phyloP scores from a whole-genome alignment of 1,140 invertebrate genomes.

The Penaeus vannamei region DNA sequence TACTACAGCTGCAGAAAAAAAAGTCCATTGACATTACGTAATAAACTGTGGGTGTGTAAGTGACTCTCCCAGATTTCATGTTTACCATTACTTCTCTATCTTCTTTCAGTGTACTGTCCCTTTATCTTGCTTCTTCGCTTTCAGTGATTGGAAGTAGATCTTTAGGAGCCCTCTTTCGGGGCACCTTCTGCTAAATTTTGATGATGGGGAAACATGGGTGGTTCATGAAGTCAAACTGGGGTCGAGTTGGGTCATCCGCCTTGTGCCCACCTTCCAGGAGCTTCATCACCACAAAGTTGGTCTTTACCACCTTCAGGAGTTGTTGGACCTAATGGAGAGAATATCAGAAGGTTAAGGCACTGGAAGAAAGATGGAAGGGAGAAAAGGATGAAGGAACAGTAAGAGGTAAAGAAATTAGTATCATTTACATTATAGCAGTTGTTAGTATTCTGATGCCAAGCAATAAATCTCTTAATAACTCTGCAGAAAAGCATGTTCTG shows the following conservation, averaged over 20 bases:
- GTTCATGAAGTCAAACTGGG: slow-evolving; percentile 91
- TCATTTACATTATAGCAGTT: no score
- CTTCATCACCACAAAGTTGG: slow-evolving; percentile 95
- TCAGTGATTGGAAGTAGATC: slow-evolving; percentile 58
- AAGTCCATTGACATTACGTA: no score
- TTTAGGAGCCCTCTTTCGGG: slow-evolving; percentile 52
- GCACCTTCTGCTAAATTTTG: slow-evolving; percentile 71
- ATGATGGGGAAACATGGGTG: slow-evolving; percentile 94
- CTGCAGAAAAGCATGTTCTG: no score
- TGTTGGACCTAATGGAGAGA: slow-evolving; percentile 80
- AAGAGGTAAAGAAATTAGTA: no score
- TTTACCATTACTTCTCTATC: neutral
- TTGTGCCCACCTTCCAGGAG: slow-evolving; percentile 80
- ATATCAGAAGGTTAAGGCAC: slow-evolving; percentile 66
- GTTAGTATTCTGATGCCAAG: no score
- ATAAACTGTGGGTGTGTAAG: no score
- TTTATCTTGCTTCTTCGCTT: slow-evolving; percentile 54
- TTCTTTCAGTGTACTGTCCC: neutral
- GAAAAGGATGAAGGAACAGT: neutral
- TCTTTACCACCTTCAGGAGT: slow-evolving; percentile 81
- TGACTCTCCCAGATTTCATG: neutral
- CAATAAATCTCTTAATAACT: no score
- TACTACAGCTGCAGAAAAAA: no score
- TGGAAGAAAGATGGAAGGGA: neutral
- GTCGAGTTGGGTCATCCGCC: slow-evolving; percentile 81